Evolutionary conservation across 2,113 vertebrate genomes (phyloP).

Genomic region (Tenrec ecaudatus): DNA sequence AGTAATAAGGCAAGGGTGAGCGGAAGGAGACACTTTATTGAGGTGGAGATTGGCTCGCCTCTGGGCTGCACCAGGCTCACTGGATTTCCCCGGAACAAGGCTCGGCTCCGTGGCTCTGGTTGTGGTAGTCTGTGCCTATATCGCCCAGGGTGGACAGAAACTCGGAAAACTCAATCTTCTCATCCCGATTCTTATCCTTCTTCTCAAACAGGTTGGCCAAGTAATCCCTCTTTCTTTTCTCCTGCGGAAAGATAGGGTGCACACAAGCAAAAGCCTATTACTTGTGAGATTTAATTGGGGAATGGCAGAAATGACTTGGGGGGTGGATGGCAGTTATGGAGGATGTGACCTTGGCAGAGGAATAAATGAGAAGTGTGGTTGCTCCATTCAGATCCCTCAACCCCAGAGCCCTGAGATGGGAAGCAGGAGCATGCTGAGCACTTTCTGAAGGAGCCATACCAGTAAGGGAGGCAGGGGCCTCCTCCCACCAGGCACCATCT

Average conservation of each 20-base stretch:
- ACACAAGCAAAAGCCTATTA: neutral
- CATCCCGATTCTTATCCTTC: neutral
- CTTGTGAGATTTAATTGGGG: accelerated
- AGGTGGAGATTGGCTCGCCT: neutral
- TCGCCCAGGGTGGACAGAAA: neutral
- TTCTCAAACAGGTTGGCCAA: neutral
- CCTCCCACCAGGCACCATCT: too few species aligned
- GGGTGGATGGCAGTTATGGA: too few species aligned
- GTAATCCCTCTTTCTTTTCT: neutral
- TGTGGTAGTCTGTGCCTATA: neutral
- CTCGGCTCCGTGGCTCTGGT: accelerated
- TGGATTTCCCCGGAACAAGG: neutral
- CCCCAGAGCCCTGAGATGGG: too few species aligned
- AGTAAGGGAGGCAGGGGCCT: too few species aligned
- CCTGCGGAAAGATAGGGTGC: neutral
- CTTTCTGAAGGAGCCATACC: too few species aligned
- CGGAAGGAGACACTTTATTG: neutral
- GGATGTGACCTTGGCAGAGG: too few species aligned
- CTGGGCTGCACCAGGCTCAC: neutral
- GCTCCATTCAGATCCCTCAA: too few species aligned
- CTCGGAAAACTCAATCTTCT: neutral
- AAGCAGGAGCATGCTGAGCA: too few species aligned
- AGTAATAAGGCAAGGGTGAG: neutral
- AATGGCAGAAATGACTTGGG: too few species aligned
- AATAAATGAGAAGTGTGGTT: too few species aligned